Evolutionary conservation across 2,888 invertebrate species (phyloP).

Genomic region (Autographa pulchrina): DNA sequence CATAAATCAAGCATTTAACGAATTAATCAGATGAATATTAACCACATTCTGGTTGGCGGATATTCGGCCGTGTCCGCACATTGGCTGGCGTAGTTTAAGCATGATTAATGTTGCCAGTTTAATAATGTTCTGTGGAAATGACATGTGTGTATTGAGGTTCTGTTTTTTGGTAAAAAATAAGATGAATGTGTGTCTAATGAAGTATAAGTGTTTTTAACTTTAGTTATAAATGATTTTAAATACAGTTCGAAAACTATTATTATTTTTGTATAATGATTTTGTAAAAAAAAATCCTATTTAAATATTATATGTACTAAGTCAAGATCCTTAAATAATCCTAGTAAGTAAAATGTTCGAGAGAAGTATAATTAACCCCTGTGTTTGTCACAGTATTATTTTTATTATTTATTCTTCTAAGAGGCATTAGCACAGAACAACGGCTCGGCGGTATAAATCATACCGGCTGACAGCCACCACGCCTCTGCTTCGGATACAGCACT

Average conservation of each 20-base stretch:
- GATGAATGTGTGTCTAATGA: not conserved
- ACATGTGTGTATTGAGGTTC: not conserved
- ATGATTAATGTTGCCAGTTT: constrained; percentile 53
- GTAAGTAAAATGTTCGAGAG: not conserved
- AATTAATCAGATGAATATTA: constrained; percentile 65
- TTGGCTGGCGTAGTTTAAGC: constrained; percentile 30
- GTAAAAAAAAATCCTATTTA: too few relatives aligned
- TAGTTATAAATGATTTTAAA: too few relatives aligned
- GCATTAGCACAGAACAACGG: constrained; percentile 59
- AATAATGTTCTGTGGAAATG: constrained; percentile 34
- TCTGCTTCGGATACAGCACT: constrained; percentile 39
- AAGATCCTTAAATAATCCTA: too few relatives aligned
- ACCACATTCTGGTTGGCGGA: constrained; percentile 55
- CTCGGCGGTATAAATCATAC: constrained; percentile 58
- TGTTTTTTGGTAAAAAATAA: not conserved
- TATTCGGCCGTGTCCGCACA: constrained; percentile 43
- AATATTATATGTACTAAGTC: too few relatives aligned
- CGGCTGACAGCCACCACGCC: constrained; percentile 61
- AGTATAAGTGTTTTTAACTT: too few relatives aligned
- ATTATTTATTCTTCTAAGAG: constrained; percentile 41
- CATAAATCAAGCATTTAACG: constrained; percentile 62
- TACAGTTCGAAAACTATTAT: too few relatives aligned
- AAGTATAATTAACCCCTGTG: constrained; percentile 40
- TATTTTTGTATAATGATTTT: too few relatives aligned
- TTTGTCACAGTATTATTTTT: constrained; percentile 42